Evolutionary conservation across 2,888 invertebrate genomes (phyloP), one percentile per base, ranked within the genome.

Genomic region (Acronicta alni): DNA sequence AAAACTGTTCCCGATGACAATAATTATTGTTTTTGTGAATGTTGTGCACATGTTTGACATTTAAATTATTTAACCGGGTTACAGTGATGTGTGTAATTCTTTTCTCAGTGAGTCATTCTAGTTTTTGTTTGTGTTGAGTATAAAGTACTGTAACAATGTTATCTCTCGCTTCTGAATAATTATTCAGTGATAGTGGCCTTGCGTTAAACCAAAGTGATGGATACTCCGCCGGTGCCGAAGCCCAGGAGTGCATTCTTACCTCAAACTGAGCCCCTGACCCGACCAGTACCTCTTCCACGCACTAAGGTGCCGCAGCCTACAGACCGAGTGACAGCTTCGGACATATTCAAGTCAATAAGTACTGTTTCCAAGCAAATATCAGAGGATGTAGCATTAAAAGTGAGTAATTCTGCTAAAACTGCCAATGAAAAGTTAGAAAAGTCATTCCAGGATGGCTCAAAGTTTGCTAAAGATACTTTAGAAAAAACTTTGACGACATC

Each of bases 291-390:
- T 14, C 89, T 95, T 30, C 95, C 95, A 26, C 91, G 95, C 57
- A 92, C 90, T 30, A 90, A 87, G 67, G 63, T 88, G 20, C 84
- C 89, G 4, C 59, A 67, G n/a, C 80, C 65, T 55, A 82, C 77
- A 64, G 92, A 92, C 5, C 85, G 86, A 52, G 85, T 88, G 7
- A 79, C 89, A 30, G 89, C 94, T n/a, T 88, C 93, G 2, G 93
- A 90, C 76, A 86, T 94, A 63, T 81, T 95, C 9, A 90, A 90
- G 42, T 94, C 93, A n/a, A 89, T 95, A 41, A 91, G 95, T 61
- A 89, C 93, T 43, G 95, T 94, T 18, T 95, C 95, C 0, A 95
- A 95, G 77, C 95, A 95, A 82, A 81, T 95, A 35, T 90, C 94
- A 0, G 95, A 93, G 68, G 95, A 95, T 77, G 94, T 95, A 16